Base-by-base conservation (phyloP, 2,113 vertebrate genomes). In the Ciconia stormi region DNA sequence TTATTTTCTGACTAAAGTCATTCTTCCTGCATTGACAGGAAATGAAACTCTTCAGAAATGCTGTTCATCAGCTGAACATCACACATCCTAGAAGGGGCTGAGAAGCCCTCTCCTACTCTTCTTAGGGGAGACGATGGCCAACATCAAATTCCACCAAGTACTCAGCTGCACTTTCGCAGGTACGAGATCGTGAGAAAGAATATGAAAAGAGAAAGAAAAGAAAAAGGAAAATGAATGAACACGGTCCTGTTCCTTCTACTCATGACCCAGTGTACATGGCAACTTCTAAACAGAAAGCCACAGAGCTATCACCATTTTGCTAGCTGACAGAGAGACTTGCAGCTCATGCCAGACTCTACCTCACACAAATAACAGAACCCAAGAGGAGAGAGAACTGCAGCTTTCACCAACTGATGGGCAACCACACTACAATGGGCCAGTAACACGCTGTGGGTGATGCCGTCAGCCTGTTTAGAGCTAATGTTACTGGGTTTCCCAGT, bases 361-460 rank as follows among this genome's bases (percentile, higher is more conserved):
- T 74, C 49, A 47, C 38, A 61, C 46, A 82, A 58, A 55, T 12
- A 30, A 50, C 12, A 71, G 38, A 82, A 65, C 10, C 56, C 40
- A 27, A 47, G 32, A 89, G 42, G 55, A 66, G 12, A 89, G 17
- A 34, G 13, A 16, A 32, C 17, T 82, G 69, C 81, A 89, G 61
- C 23, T 71, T 63, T 65, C 73, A 71, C 42, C 4, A 0, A 0
- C 15, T 38, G 49, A 61, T n/a, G 79, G 63, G 40, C 30, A 44
- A 12, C 34, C 62, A 59, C 71, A 69, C 29, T 36, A 36, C 47
- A 52, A 9, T 0, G 0, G 25, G 7, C 21, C 53, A 82, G 46
- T 11, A 55, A 49, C 2, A 10, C 1, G 8, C 72, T 40, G 26
- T 7, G 26, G 36, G 27, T 0, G 0, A 62, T 2, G 26, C 17